These are phyloP conservation scores for Plebejus melissa DNA, from an alignment of 2,888 invertebrate species.

Conservation along the genomic window DNA sequence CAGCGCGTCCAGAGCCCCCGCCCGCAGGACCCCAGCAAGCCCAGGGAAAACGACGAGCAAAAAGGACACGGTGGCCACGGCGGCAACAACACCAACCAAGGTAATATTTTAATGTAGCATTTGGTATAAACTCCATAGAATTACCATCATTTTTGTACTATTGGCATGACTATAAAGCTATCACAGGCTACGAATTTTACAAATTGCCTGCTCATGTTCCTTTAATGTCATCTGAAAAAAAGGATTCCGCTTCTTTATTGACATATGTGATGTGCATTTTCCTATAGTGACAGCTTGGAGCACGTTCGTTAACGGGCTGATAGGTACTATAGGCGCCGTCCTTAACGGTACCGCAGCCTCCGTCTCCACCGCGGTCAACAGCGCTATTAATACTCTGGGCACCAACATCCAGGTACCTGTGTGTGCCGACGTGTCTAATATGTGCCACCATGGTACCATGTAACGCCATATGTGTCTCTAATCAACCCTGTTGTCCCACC, in stretches of 20 bases:
- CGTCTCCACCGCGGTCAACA: slow-evolving; percentile 58
- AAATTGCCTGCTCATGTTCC: not conserved
- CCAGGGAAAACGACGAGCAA: slow-evolving; percentile 42
- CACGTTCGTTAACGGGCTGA: slow-evolving; percentile 57
- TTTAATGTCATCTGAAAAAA: not conserved
- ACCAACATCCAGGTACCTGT: slow-evolving; percentile 62
- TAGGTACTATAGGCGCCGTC: slow-evolving; percentile 62
- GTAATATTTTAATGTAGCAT: slow-evolving; percentile 25
- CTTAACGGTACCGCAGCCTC: slow-evolving; percentile 54
- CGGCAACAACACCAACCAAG: slow-evolving; percentile 32
- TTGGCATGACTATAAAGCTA: not conserved
- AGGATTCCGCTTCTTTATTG: not conserved
- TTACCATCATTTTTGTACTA: not conserved
- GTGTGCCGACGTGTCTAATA: slow-evolving; percentile 25
- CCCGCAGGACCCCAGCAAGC: slow-evolving; percentile 46
- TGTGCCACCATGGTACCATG: not conserved
- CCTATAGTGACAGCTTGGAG: slow-evolving; percentile 60
- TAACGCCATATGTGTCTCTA: not conserved
- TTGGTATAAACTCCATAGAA: not conserved
- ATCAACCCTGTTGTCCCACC: not conserved
- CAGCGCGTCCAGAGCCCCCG: slow-evolving; percentile 49
- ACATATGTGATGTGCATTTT: slow-evolving; percentile 33
- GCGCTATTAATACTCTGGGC: slow-evolving; percentile 64
- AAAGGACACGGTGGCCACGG: slow-evolving; percentile 39
- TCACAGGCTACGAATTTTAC: no score